Evolutionary conservation across 2,113 vertebrate species (phyloP).

Genomic region (Eptesicus fuscus): DNA sequence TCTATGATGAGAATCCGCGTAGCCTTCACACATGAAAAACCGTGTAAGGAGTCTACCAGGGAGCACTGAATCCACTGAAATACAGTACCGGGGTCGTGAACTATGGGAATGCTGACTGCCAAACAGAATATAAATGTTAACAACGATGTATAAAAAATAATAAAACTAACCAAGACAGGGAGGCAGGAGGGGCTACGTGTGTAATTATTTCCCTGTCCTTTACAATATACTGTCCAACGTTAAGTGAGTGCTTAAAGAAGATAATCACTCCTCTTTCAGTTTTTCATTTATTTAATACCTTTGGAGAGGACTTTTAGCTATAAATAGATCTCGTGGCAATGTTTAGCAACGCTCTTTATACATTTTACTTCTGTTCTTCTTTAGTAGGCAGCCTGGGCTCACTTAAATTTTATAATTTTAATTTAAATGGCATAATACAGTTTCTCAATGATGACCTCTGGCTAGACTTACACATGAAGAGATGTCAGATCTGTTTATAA

Average conservation of each 20-base stretch:
- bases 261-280: background rate
- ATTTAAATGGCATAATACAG: background rate
- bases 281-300: background rate
- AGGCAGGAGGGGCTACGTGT: background rate
- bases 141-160: background rate
- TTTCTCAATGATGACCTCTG: slow-evolving; percentile 26
- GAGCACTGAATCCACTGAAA: background rate
- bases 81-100: background rate
- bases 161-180: background rate
- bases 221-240: background rate
- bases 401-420: slow-evolving; percentile 27
- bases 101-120: background rate
- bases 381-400: slow-evolving; percentile 22
- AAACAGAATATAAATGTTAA: background rate
- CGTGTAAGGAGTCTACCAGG: background rate
- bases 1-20: background rate
- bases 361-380: background rate
- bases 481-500: slow-evolving; percentile 17
- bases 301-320: background rate
- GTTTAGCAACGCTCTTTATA: background rate
- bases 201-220: background rate
- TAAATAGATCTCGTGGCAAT: background rate
- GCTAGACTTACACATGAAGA: background rate
- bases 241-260: background rate
- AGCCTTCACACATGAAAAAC: background rate